Evolutionary conservation across 1,140 invertebrate species (phyloP).

Genomic region (Diorhabda elongata): DNA sequence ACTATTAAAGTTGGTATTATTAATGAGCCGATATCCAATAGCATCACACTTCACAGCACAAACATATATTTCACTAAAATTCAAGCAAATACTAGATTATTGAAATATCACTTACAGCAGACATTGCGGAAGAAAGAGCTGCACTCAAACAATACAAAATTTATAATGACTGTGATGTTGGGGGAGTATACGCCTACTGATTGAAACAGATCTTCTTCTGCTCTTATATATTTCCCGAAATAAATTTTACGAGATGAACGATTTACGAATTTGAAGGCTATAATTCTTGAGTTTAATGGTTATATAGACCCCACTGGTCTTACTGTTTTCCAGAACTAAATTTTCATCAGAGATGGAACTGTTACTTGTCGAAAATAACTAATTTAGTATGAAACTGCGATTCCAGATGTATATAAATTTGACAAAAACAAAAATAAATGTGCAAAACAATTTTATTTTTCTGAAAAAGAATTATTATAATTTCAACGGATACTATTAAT

Average conservation of each 20-base stretch:
- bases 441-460: too few species aligned
- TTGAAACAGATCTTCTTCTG: constrained; percentile 6
- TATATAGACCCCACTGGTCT: constrained; percentile 10
- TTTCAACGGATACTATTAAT: too few species aligned
- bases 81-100: too few species aligned
- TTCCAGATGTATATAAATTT: too few species aligned
- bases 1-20: too few species aligned
- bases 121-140: constrained; percentile 6
- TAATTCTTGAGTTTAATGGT: constrained; percentile 17
- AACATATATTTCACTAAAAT: too few species aligned
- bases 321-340: not conserved
- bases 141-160: constrained; percentile 8
- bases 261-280: constrained; percentile 11
- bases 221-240: constrained; percentile 21
- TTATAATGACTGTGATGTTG: constrained; percentile 4
- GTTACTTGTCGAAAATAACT: not conserved
- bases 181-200: constrained; percentile 9
- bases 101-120: constrained; percentile 17
- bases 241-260: constrained; percentile 19
- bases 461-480: too few species aligned
- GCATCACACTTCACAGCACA: too few species aligned
- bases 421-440: too few species aligned
- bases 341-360: not conserved
- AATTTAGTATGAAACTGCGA: too few species aligned
- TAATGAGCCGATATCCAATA: too few species aligned